Evolutionary conservation across 2,797 vertebrate species (phyloP).

Genomic region (Neostethus bicornis): DNA sequence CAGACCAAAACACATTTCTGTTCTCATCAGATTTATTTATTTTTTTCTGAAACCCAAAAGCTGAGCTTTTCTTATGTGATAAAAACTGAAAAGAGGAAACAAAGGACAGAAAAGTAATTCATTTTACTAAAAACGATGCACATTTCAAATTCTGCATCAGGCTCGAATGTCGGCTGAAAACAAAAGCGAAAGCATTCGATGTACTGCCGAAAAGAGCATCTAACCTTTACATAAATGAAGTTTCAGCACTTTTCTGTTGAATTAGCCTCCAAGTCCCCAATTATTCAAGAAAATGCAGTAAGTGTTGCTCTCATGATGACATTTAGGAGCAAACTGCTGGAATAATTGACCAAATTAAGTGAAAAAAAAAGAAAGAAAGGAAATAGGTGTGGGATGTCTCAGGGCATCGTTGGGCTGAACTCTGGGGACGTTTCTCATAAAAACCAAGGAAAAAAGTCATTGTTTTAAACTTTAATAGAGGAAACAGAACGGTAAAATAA

Average conservation of each 20-base stretch:
- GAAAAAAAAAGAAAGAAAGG: too few species aligned
- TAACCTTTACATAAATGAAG: slow-evolving; percentile 5
- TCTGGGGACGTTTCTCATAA: not conserved
- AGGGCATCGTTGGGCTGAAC: not conserved
- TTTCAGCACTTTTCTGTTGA: slow-evolving; percentile 7
- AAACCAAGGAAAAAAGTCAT: not conserved
- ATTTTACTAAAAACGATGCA: slow-evolving; percentile 15
- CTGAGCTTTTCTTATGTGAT: slow-evolving; percentile 43
- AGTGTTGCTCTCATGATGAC: not conserved
- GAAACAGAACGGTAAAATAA: not conserved
- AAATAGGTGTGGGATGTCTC: not conserved
- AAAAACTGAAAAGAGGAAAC: slow-evolving; percentile 13
- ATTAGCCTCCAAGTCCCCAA: slow-evolving; percentile 3
- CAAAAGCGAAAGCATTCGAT: slow-evolving; percentile 24
- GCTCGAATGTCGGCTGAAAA: slow-evolving; percentile 13
- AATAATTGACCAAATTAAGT: not conserved
- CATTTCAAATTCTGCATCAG: not conserved
- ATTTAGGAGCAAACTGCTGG: slow-evolving; percentile 1
- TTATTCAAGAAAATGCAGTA: not conserved
- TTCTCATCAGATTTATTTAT: slow-evolving; percentile 30
- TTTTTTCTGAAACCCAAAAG: slow-evolving; percentile 61
- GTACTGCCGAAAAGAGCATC: not conserved
- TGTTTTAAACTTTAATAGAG: not conserved
- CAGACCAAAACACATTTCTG: slow-evolving; percentile 27
- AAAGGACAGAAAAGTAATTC: slow-evolving; percentile 25